These are phyloP conservation scores for Diaperis boleti DNA, from an alignment of 2,888 invertebrate species.

Conservation along the genomic window DNA sequence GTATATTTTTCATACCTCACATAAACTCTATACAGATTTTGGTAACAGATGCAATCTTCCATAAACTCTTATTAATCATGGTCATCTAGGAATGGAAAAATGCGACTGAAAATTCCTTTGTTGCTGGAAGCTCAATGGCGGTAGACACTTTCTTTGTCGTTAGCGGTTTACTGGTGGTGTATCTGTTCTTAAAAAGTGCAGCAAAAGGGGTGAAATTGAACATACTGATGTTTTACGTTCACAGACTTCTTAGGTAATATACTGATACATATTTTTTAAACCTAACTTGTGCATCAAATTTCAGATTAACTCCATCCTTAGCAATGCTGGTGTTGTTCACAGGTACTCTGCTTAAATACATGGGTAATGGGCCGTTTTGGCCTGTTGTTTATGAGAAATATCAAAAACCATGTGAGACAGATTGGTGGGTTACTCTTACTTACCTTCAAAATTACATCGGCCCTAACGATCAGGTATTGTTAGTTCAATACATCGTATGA, in stretches of 20 bases:
- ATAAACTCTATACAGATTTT: not conserved
- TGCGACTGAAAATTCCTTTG: not conserved
- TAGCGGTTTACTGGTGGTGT: slow-evolving; percentile 22
- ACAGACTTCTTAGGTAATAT: slow-evolving; percentile 14
- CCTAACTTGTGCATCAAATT: slow-evolving; percentile 23
- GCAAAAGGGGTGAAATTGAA: slow-evolving; percentile 15
- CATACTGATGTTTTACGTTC: slow-evolving; percentile 17
- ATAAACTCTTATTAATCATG: too few relatives aligned
- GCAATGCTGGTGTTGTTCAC: slow-evolving; percentile 64
- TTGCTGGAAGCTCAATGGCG: not conserved
- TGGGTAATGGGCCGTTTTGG: slow-evolving; percentile 68
- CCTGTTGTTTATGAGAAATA: slow-evolving; percentile 50
- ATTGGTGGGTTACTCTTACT: slow-evolving; percentile 65
- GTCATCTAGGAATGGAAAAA: slow-evolving; percentile 16
- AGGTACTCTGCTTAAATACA: slow-evolving; percentile 64
- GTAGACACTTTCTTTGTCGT: slow-evolving; percentile 33
- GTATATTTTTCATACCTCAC: slow-evolving; percentile 8
- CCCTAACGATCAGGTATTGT: slow-evolving; percentile 53
- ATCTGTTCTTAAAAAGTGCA: slow-evolving; percentile 15
- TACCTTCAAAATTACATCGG: slow-evolving; percentile 64
- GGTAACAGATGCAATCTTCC: too few relatives aligned
- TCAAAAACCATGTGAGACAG: slow-evolving; percentile 55
- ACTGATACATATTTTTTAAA: not conserved
- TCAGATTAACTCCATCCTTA: slow-evolving; percentile 67
- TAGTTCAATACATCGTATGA: too few relatives aligned